Conservation (phyloP, 2,797 vertebrate species). For the Antennarius maculatus region DNA sequence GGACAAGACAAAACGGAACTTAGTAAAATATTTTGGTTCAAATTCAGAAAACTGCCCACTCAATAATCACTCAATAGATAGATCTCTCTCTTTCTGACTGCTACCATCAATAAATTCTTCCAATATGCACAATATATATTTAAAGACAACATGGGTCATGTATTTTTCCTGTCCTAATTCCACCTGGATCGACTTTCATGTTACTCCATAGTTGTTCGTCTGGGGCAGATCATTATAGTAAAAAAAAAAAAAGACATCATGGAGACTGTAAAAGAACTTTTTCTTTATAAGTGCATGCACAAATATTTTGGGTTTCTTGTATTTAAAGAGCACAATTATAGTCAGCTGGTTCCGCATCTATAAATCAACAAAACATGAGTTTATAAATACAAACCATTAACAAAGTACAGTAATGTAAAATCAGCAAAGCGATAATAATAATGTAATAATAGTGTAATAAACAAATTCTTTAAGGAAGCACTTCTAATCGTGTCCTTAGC, state of each 20-base stretch:
- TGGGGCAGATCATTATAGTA: neutral
- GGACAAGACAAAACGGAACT: neutral
- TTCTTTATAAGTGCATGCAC: neutral
- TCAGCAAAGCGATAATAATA: too few relatives aligned
- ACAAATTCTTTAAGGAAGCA: neutral
- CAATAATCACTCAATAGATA: neutral
- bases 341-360: neutral
- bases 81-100: neutral
- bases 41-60: neutral
- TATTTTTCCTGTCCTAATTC: neutral
- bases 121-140: neutral
- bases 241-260: neutral
- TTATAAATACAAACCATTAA: neutral
- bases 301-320: neutral
- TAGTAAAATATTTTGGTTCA: neutral
- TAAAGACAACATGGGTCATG: neutral
- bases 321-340: neutral
- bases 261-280: neutral
- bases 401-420: neutral
- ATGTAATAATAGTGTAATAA: neutral
- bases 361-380: neutral
- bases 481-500: neutral
- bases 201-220: conserved; percentile 3
- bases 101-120: neutral
- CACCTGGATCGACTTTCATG: neutral